A percentile compares a stretch with the other conserved stretches of the same genome.
Conservation (phyloP, 1,140 invertebrate species). For the Nilaparvata lugens region DNA sequence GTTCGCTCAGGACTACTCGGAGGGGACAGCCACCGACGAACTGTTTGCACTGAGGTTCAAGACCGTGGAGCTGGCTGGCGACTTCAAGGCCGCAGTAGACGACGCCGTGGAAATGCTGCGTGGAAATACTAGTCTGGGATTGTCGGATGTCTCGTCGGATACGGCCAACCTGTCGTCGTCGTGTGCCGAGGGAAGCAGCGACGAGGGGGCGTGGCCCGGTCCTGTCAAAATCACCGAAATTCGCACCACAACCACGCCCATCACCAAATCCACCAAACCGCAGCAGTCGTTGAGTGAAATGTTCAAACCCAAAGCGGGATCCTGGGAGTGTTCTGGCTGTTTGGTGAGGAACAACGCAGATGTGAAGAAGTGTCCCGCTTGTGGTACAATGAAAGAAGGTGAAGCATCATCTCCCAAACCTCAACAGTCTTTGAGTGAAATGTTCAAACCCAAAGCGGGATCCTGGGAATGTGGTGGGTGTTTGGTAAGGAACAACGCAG, state of each 20-base stretch:
- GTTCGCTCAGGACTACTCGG: conserved; percentile 75
- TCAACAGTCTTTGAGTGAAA: conserved; percentile 24
- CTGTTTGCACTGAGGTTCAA: conserved; percentile 77
- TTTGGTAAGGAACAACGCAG: conserved; percentile 36
- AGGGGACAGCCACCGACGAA: conserved; percentile 60
- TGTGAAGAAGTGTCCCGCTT: conserved; percentile 43
- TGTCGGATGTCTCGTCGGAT: no score
- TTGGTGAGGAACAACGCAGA: conserved; percentile 36
- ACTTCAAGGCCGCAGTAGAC: no score
- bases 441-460: conserved; percentile 40
- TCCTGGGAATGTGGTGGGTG: conserved; percentile 44
- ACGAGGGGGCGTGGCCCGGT: no score
- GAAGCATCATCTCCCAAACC: conserved; percentile 24
- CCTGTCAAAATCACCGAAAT: no score
- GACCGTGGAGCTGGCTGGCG: conserved; percentile 31
- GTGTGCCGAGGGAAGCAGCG: no score
- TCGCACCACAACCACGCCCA: not conserved
- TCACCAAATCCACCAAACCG: not conserved
- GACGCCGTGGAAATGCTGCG: no score
- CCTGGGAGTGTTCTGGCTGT: conserved; percentile 44
- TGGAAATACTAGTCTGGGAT: no score
- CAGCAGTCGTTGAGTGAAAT: conserved; percentile 30
- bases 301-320: conserved; percentile 40
- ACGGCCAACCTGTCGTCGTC: no score
- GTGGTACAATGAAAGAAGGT: conserved; percentile 44